Conservation (phyloP, 2,888 invertebrate genomes). For the Acanthosepion lycidas region DNA sequence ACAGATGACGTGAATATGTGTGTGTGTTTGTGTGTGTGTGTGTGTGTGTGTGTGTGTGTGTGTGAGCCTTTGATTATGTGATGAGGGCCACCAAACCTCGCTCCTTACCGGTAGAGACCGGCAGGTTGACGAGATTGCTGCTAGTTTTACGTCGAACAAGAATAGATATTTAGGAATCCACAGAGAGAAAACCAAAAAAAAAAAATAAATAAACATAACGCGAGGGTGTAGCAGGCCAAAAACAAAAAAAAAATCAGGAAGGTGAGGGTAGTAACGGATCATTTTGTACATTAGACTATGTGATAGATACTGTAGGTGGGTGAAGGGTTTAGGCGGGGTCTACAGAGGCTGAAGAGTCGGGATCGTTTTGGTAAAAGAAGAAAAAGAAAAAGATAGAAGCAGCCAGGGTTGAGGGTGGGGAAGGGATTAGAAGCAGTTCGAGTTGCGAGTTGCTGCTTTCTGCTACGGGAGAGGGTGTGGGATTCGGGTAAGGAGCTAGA, state of each 20-base stretch:
- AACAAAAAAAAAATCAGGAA: not conserved
- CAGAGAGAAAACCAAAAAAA: not conserved
- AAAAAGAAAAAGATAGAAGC: not conserved
- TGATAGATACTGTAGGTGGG: not conserved
- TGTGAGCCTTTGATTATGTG: not conserved
- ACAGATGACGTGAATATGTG: not conserved
- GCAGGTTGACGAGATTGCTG: not conserved
- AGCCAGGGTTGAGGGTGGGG: not conserved
- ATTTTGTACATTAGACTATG: conserved; percentile 20
- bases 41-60: not conserved
- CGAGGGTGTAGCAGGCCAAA: too few species aligned
- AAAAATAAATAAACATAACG: not conserved
- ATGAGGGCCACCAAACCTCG: not conserved
- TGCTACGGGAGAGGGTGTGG: not conserved
- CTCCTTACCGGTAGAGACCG: not conserved
- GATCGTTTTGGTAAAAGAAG: not conserved
- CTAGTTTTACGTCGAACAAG: not conserved
- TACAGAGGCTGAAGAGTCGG: not conserved
- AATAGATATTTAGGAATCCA: not conserved
- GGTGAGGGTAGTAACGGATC: not conserved
- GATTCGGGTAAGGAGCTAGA: not conserved
- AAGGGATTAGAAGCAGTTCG: not conserved
- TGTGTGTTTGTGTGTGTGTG: not conserved
- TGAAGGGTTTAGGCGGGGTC: not conserved
- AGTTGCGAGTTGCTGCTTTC: conserved; percentile 23